Conservation (phyloP, 2,888 invertebrate genomes). For the Drosophila recens region DNA sequence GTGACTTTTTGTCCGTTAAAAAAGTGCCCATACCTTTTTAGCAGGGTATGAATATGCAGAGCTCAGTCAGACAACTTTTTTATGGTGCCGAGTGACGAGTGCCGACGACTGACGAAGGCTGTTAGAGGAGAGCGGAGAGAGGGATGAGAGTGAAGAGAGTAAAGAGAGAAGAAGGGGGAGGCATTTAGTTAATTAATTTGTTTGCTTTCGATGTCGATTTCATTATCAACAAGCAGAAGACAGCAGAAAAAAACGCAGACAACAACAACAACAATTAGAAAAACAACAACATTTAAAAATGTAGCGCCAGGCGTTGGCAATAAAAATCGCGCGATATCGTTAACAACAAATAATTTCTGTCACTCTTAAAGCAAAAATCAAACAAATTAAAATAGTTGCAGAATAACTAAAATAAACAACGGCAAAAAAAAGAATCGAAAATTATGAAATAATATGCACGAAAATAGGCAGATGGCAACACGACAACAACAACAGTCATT, state of each 20-base stretch:
- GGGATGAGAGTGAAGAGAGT: not conserved
- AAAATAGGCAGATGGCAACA: slow-evolving; percentile 69
- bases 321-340: slow-evolving; percentile 66
- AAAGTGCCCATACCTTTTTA: not conserved
- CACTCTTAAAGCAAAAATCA: slow-evolving; percentile 69
- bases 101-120: slow-evolving; percentile 14
- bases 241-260: slow-evolving; percentile 15
- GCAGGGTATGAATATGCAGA: slow-evolving; percentile 20
- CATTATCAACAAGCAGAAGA: slow-evolving; percentile 46
- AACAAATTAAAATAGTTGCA: slow-evolving; percentile 76
- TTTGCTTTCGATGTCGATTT: slow-evolving; percentile 59
- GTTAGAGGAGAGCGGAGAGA: not conserved
- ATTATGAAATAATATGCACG: slow-evolving; percentile 70
- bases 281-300: slow-evolving; percentile 21
- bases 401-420: slow-evolving; percentile 28
- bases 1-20: not conserved
- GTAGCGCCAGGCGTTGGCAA: slow-evolving; percentile 60
- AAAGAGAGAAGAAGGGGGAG: not conserved
- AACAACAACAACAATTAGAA: slow-evolving; percentile 15
- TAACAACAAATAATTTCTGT: slow-evolving; percentile 76
- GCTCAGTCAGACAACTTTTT: slow-evolving; percentile 5
- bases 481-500: slow-evolving; percentile 24
- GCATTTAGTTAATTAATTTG: slow-evolving; percentile 69
- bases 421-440: slow-evolving; percentile 24
- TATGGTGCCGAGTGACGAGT: slow-evolving; percentile 23